Base-by-base conservation (phyloP, 2,113 vertebrate genomes). In the Plectropomus leopardus region DNA sequence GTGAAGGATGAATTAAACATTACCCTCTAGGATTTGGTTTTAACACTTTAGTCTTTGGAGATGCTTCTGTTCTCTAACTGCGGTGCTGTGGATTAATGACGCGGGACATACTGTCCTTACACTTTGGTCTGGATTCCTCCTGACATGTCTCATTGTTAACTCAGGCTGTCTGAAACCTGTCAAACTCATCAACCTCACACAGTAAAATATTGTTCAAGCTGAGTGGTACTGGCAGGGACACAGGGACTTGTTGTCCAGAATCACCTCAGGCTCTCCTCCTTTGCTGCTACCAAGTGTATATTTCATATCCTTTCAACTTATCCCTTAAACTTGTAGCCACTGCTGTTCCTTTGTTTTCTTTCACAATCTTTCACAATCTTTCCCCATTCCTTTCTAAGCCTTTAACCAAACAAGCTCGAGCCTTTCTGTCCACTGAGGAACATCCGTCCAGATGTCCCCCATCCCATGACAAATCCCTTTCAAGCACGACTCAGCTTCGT, bases 1-100 rank as follows among this genome's bases (percentile, higher is more conserved):
- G 26, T 54, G 36, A 47, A 40, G 63, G 24, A 75, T 90, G 85
- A 92, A 93, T 90, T 88, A 92, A 90, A 84, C 84, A 91, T 87
- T 3, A 86, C 26, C 69, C 70, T 76, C 54, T 17, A 67, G 45
- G 71, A 66, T 92, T 81, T 85, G 59, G 72, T 26, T 85, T 76
- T 40, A 24, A 77, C 83, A 83, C 64, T 70, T 45, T 19, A 51
- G 65, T 83, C 65, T 69, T n/a, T 83, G 73, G 65, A 40, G 55
- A 75, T 63, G 51, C 4, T 32, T 72, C 24, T 74, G 47, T 68
- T 78, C 42, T 85, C 44, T 51, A 57, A 78, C 64, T 44, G 74
- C 68, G 84, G 80, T 24, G 26, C 58, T 42, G 48, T 76, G 73
- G 77, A 84, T 68, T 66, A 81, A 48, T 64, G 44, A 71, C 60